phyloP scores from a whole-genome alignment of 1,140 invertebrate species.

The Zaprionus taronus region DNA sequence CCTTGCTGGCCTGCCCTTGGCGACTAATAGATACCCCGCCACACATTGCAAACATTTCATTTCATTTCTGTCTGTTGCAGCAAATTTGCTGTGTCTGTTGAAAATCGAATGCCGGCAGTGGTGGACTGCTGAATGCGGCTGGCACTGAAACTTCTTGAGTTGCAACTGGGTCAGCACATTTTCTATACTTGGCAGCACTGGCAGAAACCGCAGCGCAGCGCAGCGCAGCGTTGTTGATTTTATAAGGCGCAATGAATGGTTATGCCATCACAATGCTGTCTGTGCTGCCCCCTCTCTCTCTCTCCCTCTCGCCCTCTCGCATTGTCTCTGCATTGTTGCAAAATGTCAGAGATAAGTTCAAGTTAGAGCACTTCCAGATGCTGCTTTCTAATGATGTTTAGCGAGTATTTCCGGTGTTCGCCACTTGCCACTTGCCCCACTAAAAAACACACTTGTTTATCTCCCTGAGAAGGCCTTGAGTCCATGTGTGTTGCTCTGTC shows the following conservation, averaged over 20 bases:
- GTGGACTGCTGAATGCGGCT: constrained; percentile 1
- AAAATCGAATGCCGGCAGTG: constrained; percentile 26
- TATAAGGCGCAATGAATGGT: background rate
- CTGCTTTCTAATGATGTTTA: constrained; percentile 16
- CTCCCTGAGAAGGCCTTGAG: constrained; percentile 57
- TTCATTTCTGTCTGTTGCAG: background rate
- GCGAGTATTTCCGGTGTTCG: constrained; percentile 31
- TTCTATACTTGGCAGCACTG: background rate
- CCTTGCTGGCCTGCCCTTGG: background rate
- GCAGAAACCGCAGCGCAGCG: background rate
- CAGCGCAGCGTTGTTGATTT: background rate
- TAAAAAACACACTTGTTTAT: constrained; percentile 30
- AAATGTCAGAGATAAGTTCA: constrained; percentile 9
- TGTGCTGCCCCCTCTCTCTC: background rate
- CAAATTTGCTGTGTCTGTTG: constrained; percentile 18
- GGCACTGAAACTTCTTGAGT: constrained; percentile 20
- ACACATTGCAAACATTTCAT: background rate
- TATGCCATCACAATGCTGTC: background rate
- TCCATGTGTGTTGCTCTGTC: constrained; percentile 25
- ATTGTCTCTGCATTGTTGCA: background rate
- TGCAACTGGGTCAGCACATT: constrained; percentile 43
- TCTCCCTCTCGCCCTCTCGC: background rate
- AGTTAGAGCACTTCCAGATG: constrained; percentile 6
- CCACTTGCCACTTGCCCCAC: constrained; percentile 1
- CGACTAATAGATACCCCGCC: background rate